Percentiles rank a stretch among this genome's conserved stretches.
phyloP scores from a whole-genome alignment of 2,113 vertebrate species.

The Zingel zingel region DNA sequence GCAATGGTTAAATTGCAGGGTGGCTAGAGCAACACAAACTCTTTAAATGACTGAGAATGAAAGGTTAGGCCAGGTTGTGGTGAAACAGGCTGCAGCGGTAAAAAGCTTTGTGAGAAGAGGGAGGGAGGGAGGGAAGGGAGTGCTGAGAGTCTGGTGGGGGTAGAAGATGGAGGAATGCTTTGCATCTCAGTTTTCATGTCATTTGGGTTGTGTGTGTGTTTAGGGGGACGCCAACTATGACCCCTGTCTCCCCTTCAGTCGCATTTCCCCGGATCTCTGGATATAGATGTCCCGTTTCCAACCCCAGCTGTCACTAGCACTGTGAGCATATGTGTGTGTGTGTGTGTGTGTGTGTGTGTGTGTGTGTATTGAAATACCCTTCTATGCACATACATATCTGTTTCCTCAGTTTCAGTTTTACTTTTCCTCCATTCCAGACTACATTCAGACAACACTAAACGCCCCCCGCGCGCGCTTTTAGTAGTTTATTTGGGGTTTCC shows the following conservation, averaged over 20 bases:
- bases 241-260: constrained; percentile 57
- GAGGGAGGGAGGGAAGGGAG: neutral
- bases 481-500: no score
- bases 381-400: constrained; percentile 19
- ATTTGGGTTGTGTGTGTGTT: constrained; percentile 62
- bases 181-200: constrained; percentile 75
- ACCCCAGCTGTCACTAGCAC: constrained; percentile 78
- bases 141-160: constrained; percentile 17
- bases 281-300: constrained; percentile 71
- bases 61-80: constrained; percentile 54
- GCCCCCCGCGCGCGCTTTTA: no score
- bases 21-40: constrained; percentile 31
- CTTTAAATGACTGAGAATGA: constrained; percentile 53
- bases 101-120: constrained; percentile 15
- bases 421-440: constrained; percentile 29
- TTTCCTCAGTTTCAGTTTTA: constrained; percentile 30
- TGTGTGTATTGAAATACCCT: constrained; percentile 36
- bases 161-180: constrained; percentile 61
- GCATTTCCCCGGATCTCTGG: constrained; percentile 68
- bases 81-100: constrained; percentile 32
- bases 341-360: neutral
- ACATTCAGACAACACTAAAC: constrained; percentile 27
- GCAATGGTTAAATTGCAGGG: constrained; percentile 42
- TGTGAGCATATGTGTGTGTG: constrained; percentile 4
- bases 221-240: constrained; percentile 59